Evolutionary conservation across 1,140 invertebrate species (phyloP).

Genomic region (Drosophila simulans): DNA sequence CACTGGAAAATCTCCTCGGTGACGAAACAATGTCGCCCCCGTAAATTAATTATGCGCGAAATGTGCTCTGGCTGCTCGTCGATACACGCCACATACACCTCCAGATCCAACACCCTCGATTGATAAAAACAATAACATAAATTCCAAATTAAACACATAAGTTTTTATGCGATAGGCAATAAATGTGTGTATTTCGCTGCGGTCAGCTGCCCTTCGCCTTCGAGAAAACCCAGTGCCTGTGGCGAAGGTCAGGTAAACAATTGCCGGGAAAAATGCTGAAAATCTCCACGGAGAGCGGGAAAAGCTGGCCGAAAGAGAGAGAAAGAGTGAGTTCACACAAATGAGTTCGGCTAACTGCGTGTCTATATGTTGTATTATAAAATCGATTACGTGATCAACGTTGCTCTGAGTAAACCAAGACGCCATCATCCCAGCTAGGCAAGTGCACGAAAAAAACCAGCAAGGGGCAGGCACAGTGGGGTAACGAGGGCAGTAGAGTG

Average conservation of each 20-base stretch:
- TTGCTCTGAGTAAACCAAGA: conserved; percentile 55
- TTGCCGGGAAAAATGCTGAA: conserved; percentile 8
- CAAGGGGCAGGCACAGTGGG: conserved; percentile 51
- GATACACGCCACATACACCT: conserved; percentile 26
- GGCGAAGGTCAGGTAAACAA: conserved; percentile 80
- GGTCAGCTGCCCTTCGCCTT: conserved; percentile 57
- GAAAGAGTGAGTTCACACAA: conserved; percentile 1
- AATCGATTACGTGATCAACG: conserved; percentile 78
- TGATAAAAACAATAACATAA: conserved; percentile 81
- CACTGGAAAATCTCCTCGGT: conserved; percentile 47
- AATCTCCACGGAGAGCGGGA: conserved; percentile 17
- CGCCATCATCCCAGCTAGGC: conserved; percentile 58
- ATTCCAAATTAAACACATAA: conserved; percentile 82
- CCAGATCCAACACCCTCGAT: conserved; percentile 37
- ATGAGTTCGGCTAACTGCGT: conserved; percentile 7
- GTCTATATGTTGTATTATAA: conserved; percentile 63
- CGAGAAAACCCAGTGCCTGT: conserved; percentile 33
- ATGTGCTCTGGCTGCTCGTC: conserved; percentile 26
- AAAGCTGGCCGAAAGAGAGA: conserved; percentile 16
- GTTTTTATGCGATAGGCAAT: conserved; percentile 73
- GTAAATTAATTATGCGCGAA: conserved; percentile 73
- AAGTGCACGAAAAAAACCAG: conserved; percentile 50
- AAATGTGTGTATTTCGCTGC: conserved; percentile 61
- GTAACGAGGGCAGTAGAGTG: background rate
- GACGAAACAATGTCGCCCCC: conserved; percentile 55